phyloP scores from a whole-genome alignment of 2,113 vertebrate genomes.

The Scolopax mira region DNA sequence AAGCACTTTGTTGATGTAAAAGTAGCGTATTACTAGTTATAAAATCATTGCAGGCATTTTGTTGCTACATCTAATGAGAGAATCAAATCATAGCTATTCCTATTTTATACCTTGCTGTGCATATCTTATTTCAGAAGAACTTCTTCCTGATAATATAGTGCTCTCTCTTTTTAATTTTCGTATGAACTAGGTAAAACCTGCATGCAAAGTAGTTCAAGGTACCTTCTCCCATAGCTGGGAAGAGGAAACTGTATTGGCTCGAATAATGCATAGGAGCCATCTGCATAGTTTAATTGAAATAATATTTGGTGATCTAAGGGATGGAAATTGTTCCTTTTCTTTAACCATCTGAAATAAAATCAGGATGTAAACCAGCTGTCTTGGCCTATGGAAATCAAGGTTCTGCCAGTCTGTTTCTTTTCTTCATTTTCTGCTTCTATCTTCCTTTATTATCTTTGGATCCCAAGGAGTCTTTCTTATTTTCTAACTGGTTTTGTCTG shows the following conservation, averaged over 20 bases:
- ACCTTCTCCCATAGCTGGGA: not conserved
- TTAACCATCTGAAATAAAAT: constrained; percentile 70
- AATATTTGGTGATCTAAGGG: constrained; percentile 72
- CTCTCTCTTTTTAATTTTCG: not conserved
- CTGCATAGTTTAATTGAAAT: constrained; percentile 69
- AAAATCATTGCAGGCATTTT: constrained; percentile 26
- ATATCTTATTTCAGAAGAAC: not conserved
- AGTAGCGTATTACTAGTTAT: not conserved
- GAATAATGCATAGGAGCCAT: constrained; percentile 57
- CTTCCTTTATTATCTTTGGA: constrained; percentile 83
- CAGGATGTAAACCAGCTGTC: constrained; percentile 76
- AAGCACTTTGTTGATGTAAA: not conserved
- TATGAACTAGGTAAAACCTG: constrained; percentile 6
- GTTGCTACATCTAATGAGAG: constrained; percentile 23
- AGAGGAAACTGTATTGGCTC: constrained; percentile 16
- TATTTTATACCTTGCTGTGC: not conserved
- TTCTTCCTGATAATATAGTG: not conserved
- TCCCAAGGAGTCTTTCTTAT: constrained; percentile 80
- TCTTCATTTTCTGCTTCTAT: constrained; percentile 76
- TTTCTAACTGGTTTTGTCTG: constrained; percentile 78
- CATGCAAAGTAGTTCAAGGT: not conserved
- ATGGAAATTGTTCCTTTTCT: constrained; percentile 68
- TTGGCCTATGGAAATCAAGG: constrained; percentile 70
- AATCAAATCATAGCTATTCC: not conserved
- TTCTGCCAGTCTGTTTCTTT: constrained; percentile 77